These are phyloP conservation scores for Coregonus sp. DNA, from an alignment of 2,797 vertebrate species.

Conservation along the genomic window DNA sequence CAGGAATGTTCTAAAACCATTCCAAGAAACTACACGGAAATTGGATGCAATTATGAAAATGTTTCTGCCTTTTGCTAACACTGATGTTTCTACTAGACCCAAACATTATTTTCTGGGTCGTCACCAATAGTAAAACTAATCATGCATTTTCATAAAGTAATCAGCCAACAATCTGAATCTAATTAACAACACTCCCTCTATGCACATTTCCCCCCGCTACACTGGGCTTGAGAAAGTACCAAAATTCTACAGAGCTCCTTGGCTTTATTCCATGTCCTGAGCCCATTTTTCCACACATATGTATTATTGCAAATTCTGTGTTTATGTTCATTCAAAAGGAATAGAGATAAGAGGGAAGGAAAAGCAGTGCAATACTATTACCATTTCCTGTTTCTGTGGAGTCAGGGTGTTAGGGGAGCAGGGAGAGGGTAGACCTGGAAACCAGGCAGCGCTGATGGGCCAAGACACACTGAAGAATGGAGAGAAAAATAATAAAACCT, in stretches of 20 bases:
- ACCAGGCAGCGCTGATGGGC: slow-evolving; percentile 68
- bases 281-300: slow-evolving; percentile 1
- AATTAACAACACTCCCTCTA: slow-evolving; percentile 2
- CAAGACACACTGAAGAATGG: slow-evolving; percentile 79
- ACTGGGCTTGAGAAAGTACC: neutral
- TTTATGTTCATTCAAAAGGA: slow-evolving; percentile 63
- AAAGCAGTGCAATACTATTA: slow-evolving; percentile 82
- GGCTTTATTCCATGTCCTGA: neutral
- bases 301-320: slow-evolving; percentile 62
- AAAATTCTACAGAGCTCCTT: neutral
- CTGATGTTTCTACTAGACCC: slow-evolving; percentile 12
- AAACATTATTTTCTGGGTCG: neutral
- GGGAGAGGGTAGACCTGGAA: slow-evolving; percentile 81
- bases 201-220: neutral
- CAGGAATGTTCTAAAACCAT: slow-evolving; percentile 13
- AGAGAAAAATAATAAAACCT: slow-evolving; percentile 74
- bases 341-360: slow-evolving; percentile 59
- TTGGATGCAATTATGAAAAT: slow-evolving; percentile 4
- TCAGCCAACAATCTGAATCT: neutral
- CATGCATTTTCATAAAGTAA: neutral
- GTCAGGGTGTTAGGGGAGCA: slow-evolving; percentile 69
- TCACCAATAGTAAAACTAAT: slow-evolving; percentile 9
- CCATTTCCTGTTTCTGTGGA: slow-evolving; percentile 87
- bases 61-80: slow-evolving; percentile 1
- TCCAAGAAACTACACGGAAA: slow-evolving; percentile 1